Evolutionary conservation across 1,140 invertebrate species (phyloP), one percentile per base, ranked within the genome.

Genomic region (Formica exsecta): DNA sequence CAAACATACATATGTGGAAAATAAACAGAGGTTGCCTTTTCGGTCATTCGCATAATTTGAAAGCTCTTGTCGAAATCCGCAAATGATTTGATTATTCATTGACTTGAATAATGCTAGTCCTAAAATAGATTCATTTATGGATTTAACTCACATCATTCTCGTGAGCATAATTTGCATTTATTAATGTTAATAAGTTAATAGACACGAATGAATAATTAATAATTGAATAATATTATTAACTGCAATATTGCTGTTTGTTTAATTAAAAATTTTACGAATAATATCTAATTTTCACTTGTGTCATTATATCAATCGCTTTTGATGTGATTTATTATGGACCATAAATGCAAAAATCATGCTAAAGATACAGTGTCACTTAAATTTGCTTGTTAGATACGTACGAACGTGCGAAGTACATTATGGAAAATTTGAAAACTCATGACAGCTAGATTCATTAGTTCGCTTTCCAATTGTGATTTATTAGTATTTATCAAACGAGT

Each of bases 61-160:
- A 13, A 65, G 9, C 19, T 51, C 6, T 66, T 16, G 8, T 19
- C 25, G n/a, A 71, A 54, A 73, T 54, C 6, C 48, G 7, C 54
- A 32, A 54, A n/a, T 36, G 9, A 73, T 73, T 19, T 11, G 70
- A 73, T 73, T 73, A 54, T 73, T 54, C 70, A 32, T 54, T 54
- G 48, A 54, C 48, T 29, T 51, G 48, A 73, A 54, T 73, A 54
- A 32, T 19, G 16, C 13, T 7, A 32, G 22, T n/a, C 6, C 29
- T 54, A 22, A 32, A 51, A 29, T 54, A 48, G 48, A 57, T 36
- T 73, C 29, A 38, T 36, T 32, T 54, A 16, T 22, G 8, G 8
- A 54, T 51, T 51, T 57, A 57, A 68, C 41, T 68, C 2, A 16
- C 48, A 51, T 75, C 36, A 59, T 59, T 38, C 7, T 75, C 22